Evolutionary conservation across 92 coral and sea anemone species (phyloP), one percentile per base, ranked within the genome.

Genomic region (Parazoanthus swiftii): DNA sequence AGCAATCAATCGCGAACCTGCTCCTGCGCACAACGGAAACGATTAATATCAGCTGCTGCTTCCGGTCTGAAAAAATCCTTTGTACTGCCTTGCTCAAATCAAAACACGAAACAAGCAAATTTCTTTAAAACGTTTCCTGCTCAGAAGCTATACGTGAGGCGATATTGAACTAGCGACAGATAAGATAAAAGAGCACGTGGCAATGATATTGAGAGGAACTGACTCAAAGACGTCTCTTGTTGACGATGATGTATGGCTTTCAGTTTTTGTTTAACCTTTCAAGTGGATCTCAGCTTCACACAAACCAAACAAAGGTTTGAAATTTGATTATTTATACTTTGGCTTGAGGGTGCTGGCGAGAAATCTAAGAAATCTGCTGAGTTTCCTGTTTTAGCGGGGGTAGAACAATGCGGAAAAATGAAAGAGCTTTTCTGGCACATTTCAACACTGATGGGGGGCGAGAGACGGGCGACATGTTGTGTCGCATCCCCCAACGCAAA

Each of bases 1-100:
- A 84, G 48, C 65, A 51, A 59, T 5, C 65, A 36, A 59, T 11
- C 36, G 63, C 48, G n/a, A 37, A 48, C 8, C 79, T 84, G 87
- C 77, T 84, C 72, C 87, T 84, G 87, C 87, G 87, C 87, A 84
- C 29, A 84, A 84, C 87, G 87, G 87, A 84, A 84, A 50, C 66
- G 79, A 84, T 84, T 84, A 71, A 82, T 71, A 84, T 84, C 87
- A 84, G 78, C 87, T 84, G 87, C 87, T 84, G 87, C 26, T 84
- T 84, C 87, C 87, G 79, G 87, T 84, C 79, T 70, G 43, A 23
- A 6, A 82, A 82, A 68, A 26, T 82, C 87, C 66, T 71, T 84
- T 84, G 87, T 70, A 71, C 87, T 70, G 68, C 79, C 87, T 48
- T 1, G 65, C 59, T 48, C 77, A 83, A 44, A 83, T 83, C 77